A percentile compares a stretch with the other conserved stretches of the same genome.
Conservation (phyloP, 2,888 invertebrate genomes). For the Girardia tigrina region DNA sequence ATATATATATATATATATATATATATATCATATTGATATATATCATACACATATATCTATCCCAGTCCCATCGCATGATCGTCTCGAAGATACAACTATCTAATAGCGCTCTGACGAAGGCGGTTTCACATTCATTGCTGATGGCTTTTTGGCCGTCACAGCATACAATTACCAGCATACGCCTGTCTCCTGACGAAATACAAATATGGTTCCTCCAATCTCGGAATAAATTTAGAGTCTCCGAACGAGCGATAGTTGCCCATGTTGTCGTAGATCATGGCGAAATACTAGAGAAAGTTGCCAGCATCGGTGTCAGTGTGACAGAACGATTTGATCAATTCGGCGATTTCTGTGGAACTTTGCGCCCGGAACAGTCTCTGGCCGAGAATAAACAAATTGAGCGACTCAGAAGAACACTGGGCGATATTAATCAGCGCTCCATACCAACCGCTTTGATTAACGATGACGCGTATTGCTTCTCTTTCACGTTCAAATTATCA, state of each 20-base stretch:
- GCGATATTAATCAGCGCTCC: slow-evolving; percentile 72
- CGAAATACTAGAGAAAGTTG: slow-evolving; percentile 72
- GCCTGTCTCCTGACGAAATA: no score
- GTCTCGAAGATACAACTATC: no score
- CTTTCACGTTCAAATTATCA: slow-evolving; percentile 62
- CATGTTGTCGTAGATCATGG: slow-evolving; percentile 66
- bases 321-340: not conserved
- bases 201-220: slow-evolving; percentile 49
- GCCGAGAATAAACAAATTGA: slow-evolving; percentile 68
- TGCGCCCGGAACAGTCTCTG: slow-evolving; percentile 68
- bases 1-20: no score
- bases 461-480: slow-evolving; percentile 78
- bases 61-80: no score
- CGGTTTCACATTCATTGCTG: no score
- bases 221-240: slow-evolving; percentile 81
- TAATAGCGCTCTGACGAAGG: no score
- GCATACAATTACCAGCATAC: no score
- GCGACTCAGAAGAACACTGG: slow-evolving; percentile 80
- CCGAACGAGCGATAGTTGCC: slow-evolving; percentile 95
- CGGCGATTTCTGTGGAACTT: slow-evolving; percentile 51
- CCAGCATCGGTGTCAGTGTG: slow-evolving; percentile 62
- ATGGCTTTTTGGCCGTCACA: no score
- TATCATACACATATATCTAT: no score
- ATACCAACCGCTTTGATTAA: slow-evolving; percentile 76
- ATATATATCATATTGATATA: no score